A percentile compares a stretch with the other conserved stretches of the same genome.
These are phyloP conservation scores for Sphaerodactylus townsendi DNA, from an alignment of 2,113 vertebrate genomes.

Conservation along the genomic window DNA sequence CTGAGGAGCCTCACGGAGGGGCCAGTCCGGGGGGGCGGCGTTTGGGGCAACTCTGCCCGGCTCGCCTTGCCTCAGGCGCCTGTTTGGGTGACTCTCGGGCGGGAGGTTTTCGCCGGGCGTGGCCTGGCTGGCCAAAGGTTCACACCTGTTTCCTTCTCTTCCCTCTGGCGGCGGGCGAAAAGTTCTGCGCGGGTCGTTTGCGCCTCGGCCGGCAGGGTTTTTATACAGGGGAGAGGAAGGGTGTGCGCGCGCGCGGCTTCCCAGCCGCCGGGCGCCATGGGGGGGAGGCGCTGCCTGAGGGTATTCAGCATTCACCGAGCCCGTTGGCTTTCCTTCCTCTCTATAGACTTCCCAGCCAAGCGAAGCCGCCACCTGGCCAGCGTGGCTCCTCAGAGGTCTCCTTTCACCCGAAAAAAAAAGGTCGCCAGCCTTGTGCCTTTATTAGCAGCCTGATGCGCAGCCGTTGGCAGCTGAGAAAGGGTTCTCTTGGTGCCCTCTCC, in stretches of 20 bases:
- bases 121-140: background rate
- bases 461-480: no score
- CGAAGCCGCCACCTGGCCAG: background rate
- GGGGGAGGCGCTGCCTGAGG: no score
- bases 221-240: background rate
- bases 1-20: background rate
- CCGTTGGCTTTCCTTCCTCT: background rate
- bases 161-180: background rate
- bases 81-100: background rate
- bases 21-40: no score
- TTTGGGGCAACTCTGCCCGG: no score
- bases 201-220: background rate
- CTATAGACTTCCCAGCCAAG: background rate
- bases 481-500: no score
- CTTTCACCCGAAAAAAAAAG: background rate
- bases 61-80: background rate
- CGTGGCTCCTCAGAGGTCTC: background rate
- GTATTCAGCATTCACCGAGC: background rate
- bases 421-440: no score
- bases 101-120: background rate
- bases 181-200: rapidly evolving
- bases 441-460: no score
- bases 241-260: background rate
- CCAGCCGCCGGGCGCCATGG: no score
- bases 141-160: background rate